These are phyloP conservation scores for Gambusia affinis DNA, from an alignment of 2,113 vertebrate species.

Conservation along the genomic window DNA sequence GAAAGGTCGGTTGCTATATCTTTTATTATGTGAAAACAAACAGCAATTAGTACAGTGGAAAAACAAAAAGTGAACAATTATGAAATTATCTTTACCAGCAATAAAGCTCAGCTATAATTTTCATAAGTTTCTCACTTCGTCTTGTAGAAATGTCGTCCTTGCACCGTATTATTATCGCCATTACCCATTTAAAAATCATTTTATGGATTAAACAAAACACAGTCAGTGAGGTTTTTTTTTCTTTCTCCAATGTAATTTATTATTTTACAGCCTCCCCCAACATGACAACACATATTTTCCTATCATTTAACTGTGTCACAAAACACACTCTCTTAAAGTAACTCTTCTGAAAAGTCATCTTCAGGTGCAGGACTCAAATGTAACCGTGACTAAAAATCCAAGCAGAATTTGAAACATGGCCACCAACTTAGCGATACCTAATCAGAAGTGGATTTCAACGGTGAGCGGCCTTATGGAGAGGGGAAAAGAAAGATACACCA, in stretches of 20 bases:
- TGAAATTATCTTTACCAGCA: too few species aligned
- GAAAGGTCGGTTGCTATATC: too few species aligned
- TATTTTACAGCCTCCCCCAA: constrained; percentile 50
- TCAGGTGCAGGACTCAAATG: constrained; percentile 7
- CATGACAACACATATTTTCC: constrained; percentile 59
- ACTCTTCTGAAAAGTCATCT: constrained; percentile 15
- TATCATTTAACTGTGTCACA: constrained; percentile 43
- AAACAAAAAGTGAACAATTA: too few species aligned
- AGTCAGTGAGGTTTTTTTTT: constrained; percentile 17
- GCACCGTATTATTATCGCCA: too few species aligned
- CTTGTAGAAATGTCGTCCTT: too few species aligned
- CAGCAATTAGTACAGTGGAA: too few species aligned
- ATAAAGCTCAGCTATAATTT: too few species aligned
- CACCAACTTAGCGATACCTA: constrained; percentile 15
- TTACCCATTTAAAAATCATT: too few species aligned
- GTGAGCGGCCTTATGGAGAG: constrained; percentile 6
- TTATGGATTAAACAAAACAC: neutral
- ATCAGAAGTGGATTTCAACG: constrained; percentile 31
- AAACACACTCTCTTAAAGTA: constrained; percentile 37
- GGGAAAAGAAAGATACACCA: neutral
- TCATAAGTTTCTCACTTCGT: too few species aligned
- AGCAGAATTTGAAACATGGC: constrained; percentile 31
- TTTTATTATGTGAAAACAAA: too few species aligned
- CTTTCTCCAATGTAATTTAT: constrained; percentile 66
- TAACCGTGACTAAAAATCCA: constrained; percentile 26